Evolutionary conservation across 1,140 invertebrate species (phyloP).

Genomic region (Panulirus ornatus): DNA sequence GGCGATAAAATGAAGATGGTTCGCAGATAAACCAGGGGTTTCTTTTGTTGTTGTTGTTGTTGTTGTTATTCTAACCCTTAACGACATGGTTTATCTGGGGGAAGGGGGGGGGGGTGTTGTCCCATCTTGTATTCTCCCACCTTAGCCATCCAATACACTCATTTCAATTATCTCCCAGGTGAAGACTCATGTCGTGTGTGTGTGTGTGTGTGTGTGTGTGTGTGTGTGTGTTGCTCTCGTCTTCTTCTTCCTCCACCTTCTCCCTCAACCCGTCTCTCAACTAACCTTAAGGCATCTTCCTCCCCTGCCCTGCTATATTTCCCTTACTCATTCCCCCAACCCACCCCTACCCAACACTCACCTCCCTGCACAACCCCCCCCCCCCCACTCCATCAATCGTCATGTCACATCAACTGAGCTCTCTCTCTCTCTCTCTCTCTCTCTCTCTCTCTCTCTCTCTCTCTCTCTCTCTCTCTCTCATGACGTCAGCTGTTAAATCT

Average conservation of each 20-base stretch:
- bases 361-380: background rate
- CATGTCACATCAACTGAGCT: too few species aligned
- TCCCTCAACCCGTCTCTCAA: background rate
- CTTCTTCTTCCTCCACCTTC: background rate
- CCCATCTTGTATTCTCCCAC: too few species aligned
- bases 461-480: background rate
- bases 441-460: constrained; percentile 13
- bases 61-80: too few species aligned
- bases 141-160: too few species aligned
- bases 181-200: background rate
- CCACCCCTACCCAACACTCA: background rate
- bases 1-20: too few species aligned
- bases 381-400: background rate
- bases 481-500: background rate
- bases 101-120: too few species aligned
- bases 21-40: too few species aligned
- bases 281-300: background rate
- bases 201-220: constrained; percentile 7
- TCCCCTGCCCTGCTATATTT: background rate
- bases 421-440: background rate
- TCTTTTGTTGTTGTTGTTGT: too few species aligned
- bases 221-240: background rate
- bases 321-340: background rate
- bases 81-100: too few species aligned
- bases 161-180: background rate